phyloP scores from a whole-genome alignment of 1,140 invertebrate species.

The Rhopalosiphum padi region DNA sequence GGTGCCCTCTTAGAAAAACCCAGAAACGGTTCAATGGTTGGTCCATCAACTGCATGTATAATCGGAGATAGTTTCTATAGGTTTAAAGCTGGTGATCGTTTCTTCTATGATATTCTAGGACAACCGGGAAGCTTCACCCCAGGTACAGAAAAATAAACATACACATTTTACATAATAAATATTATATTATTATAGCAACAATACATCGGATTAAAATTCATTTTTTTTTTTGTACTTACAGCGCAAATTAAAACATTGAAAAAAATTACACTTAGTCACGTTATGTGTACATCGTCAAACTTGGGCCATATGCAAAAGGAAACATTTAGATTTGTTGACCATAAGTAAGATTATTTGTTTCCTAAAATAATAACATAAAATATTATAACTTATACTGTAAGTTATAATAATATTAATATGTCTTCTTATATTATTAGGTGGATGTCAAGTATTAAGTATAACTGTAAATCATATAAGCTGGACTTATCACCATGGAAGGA shows the following conservation, averaged over 20 bases:
- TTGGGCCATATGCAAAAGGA: constrained; percentile 5
- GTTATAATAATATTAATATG: not conserved
- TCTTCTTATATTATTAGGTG: not conserved
- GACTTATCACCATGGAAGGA: constrained; percentile 34
- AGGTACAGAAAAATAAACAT: constrained; percentile 66
- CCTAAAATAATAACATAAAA: too few relatives aligned
- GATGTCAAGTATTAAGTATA: constrained; percentile 22
- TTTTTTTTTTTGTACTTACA: not conserved
- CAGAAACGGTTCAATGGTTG: constrained; percentile 77
- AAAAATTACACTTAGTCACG: constrained; percentile 27
- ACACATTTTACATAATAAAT: not conserved
- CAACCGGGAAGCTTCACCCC: constrained; percentile 72
- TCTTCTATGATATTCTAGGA: constrained; percentile 80
- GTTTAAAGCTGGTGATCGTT: constrained; percentile 81
- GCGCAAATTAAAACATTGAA: constrained; percentile 31
- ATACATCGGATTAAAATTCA: not conserved
- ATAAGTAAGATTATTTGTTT: not conserved
- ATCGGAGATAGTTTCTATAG: constrained; percentile 86
- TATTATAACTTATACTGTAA: too few relatives aligned
- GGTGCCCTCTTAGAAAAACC: constrained; percentile 89
- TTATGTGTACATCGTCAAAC: constrained; percentile 29
- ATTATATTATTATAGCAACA: not conserved
- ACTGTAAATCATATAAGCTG: not conserved
- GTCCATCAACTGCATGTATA: constrained; percentile 91
- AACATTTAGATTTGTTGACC: constrained; percentile 34